Evolutionary conservation across 2,113 vertebrate genomes (phyloP), one percentile per base, ranked within the genome.

Genomic region (Ceratotherium simum): DNA sequence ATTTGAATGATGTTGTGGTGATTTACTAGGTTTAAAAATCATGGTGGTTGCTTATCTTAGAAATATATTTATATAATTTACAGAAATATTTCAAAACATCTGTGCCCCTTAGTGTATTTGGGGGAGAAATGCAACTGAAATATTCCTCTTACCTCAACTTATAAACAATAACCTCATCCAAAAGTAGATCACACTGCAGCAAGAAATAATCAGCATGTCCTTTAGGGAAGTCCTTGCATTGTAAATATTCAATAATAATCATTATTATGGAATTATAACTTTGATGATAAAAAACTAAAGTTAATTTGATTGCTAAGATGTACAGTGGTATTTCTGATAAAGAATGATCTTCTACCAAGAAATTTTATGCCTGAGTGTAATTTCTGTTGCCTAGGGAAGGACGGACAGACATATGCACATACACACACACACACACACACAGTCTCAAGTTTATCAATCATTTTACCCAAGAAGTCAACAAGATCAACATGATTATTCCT

Each of bases 21-120:
- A 90, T 29, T 72, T 31, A 87, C 16, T 81, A 21, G n/a, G 33
- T 36, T 96, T 56, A 90, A 86, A 93, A 93, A 69, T 65, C 56
- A 82, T 13, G 54, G 4, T 25, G 39, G 11, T 23, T 93, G 4
- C 4, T 54, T 69, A 80, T 9, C 31, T 62, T 56, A 93, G 36
- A 78, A 95, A 87, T 48, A 56, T 3, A 60, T 23, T 21, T 93
- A 56, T 0, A 48, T 64, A 86, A 88, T 78, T 88, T 81, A 65
- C 0, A 33, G 25, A 62, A 80, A 81, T 27, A n/a, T 84, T 94
- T 87, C 33, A 84, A 94, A 93, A 86, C 39, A 69, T 36, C 21
- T 75, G 5, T 46, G 4, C 3, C 25, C 8, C 48, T 90, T 10
- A 58, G 42, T 73, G 3, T 88, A 67, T 75, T 75, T 17, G 2